phyloP scores from a whole-genome alignment of 2,888 invertebrate species.

The Pterostichus niger region DNA sequence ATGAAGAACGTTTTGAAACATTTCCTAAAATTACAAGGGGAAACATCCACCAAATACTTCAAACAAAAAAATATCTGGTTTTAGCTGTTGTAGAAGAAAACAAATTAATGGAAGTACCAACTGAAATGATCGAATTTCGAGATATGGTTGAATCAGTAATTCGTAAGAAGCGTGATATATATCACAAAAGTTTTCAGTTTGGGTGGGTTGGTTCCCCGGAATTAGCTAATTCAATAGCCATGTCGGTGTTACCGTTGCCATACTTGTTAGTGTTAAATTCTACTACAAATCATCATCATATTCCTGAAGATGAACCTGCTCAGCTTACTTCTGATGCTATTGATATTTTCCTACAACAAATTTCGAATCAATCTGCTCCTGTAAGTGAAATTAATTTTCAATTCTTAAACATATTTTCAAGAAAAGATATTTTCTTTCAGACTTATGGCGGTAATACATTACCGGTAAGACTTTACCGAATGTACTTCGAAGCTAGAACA shows the following conservation, averaged over 20 bases:
- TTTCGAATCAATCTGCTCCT: constrained; percentile 88
- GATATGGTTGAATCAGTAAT: constrained; percentile 74
- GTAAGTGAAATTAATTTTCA: constrained; percentile 77
- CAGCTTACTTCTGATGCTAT: constrained; percentile 90
- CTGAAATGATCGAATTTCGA: constrained; percentile 90
- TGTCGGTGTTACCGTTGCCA: constrained; percentile 91
- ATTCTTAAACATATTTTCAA: neutral
- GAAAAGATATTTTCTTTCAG: constrained; percentile 77
- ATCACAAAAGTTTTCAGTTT: constrained; percentile 93
- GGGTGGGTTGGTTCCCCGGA: constrained; percentile 96
- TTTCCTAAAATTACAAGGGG: constrained; percentile 93
- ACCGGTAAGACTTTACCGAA: constrained; percentile 87
- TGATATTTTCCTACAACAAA: constrained; percentile 86
- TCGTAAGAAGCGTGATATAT: constrained; percentile 84
- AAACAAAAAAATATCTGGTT: constrained; percentile 92
- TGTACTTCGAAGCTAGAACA: constrained; percentile 90
- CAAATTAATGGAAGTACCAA: constrained; percentile 88
- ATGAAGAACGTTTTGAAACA: constrained; percentile 91
- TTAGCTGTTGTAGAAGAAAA: constrained; percentile 93
- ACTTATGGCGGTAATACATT: constrained; percentile 92
- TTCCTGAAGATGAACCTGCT: constrained; percentile 91
- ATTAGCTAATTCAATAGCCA: constrained; percentile 95
- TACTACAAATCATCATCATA: constrained; percentile 93
- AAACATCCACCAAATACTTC: constrained; percentile 90
- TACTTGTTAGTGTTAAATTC: constrained; percentile 95